phyloP scores from a whole-genome alignment of 2,113 vertebrate species.

The Sphyrna mokarran region DNA sequence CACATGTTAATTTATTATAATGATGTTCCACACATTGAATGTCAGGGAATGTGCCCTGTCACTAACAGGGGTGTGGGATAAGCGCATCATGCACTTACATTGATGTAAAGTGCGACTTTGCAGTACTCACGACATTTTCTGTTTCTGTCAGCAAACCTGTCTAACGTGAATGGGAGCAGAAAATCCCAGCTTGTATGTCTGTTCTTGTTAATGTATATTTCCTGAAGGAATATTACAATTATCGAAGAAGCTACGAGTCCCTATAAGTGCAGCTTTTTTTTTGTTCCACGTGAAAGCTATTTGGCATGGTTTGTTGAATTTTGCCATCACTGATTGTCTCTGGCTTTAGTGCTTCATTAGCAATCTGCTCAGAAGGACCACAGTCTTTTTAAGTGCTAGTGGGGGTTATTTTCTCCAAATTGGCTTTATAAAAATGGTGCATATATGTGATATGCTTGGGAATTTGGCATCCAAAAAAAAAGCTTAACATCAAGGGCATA shows the following conservation, averaged over 20 bases:
- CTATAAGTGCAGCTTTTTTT: background rate
- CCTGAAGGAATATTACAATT: background rate
- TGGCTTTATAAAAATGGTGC: background rate
- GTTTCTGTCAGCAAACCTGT: too few species aligned
- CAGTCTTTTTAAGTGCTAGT: background rate
- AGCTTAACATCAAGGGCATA: background rate
- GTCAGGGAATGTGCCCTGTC: too few species aligned
- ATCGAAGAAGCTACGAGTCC: background rate
- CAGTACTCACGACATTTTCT: too few species aligned
- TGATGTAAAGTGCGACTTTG: too few species aligned
- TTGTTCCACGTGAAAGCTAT: background rate
- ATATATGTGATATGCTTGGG: background rate
- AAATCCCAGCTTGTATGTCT: background rate
- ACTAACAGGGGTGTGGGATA: too few species aligned
- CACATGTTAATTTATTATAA: too few species aligned
- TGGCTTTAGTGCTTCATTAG: slow-evolving; percentile 20
- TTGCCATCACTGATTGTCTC: slow-evolving; percentile 13
- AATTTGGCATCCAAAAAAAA: background rate
- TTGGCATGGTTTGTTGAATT: background rate
- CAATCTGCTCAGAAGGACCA: background rate
- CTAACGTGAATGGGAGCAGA: too few species aligned
- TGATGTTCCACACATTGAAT: too few species aligned
- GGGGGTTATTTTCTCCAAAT: background rate
- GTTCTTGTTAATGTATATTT: background rate
- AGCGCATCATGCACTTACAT: too few species aligned